Conservation (phyloP, 2,888 invertebrate species). For the Xestia ashworthii region DNA sequence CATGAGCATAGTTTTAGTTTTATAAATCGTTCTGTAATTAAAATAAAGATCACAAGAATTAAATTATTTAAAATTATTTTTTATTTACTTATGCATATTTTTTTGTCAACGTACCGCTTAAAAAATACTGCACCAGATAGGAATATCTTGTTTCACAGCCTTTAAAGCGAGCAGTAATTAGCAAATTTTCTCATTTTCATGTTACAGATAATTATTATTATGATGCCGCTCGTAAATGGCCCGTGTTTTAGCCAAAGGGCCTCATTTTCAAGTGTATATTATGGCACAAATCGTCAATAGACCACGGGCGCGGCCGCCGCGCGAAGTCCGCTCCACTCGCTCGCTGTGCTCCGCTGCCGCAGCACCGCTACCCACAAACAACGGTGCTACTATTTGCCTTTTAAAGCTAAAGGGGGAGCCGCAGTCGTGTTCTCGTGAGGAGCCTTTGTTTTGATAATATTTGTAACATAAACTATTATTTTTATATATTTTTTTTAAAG, state of each 20-base stretch:
- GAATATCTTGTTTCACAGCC: neutral
- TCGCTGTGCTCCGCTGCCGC: slow-evolving; percentile 58
- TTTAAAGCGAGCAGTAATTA: neutral
- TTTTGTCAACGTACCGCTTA: neutral
- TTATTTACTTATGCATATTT: neutral
- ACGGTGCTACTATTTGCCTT: slow-evolving; percentile 63
- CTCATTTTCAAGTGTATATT: neutral
- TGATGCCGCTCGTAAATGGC: neutral
- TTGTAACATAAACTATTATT: slow-evolving; percentile 56
- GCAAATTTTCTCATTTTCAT: neutral
- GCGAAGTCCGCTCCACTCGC: slow-evolving; percentile 57
- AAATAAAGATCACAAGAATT: neutral
- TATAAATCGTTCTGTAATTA: neutral
- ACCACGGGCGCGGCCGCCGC: slow-evolving; percentile 68
- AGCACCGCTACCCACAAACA: slow-evolving; percentile 69
- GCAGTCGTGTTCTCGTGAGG: slow-evolving; percentile 57
- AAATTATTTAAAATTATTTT: neutral
- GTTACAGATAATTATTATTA: too few species aligned
- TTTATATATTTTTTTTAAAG: too few species aligned
- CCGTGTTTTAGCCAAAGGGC: slow-evolving; percentile 3
- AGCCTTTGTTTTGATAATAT: slow-evolving; percentile 50
- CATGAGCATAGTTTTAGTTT: neutral
- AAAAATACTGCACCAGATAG: neutral
- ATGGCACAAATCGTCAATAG: slow-evolving; percentile 73
- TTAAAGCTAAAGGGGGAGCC: slow-evolving; percentile 51